A percentile compares a stretch with the other conserved stretches of the same genome.
phyloP scores from a whole-genome alignment of 2,888 invertebrate species.

The Agrotis puta region DNA sequence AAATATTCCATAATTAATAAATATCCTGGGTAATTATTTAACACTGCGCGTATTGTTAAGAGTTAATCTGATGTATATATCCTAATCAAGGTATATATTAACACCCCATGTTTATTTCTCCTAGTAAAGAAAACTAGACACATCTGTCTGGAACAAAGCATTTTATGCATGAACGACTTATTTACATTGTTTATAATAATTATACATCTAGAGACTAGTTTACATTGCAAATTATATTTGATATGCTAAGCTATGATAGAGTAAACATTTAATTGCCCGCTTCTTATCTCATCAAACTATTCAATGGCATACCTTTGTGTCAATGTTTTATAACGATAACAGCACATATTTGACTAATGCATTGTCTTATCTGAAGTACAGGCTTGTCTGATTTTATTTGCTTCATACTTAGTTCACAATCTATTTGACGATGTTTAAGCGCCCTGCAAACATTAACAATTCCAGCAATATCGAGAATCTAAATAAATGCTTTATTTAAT shows the following conservation, averaged over 20 bases:
- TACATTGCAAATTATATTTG: slow-evolving; percentile 28
- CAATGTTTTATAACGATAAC: slow-evolving; percentile 50
- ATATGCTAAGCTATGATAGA: slow-evolving; percentile 13
- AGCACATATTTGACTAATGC: slow-evolving; percentile 50
- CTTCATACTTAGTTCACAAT: slow-evolving; percentile 41
- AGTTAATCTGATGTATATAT: slow-evolving; percentile 5
- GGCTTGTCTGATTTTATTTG: slow-evolving; percentile 46
- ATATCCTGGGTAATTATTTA: background rate
- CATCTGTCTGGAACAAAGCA: slow-evolving; percentile 21
- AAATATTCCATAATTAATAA: background rate
- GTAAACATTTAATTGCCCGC: slow-evolving; percentile 15
- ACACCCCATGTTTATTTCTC: background rate
- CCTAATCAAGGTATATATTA: background rate
- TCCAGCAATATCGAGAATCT: slow-evolving; percentile 38
- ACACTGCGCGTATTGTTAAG: slow-evolving; percentile 3
- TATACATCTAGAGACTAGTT: slow-evolving; percentile 15
- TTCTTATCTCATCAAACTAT: slow-evolving; percentile 35
- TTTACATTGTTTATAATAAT: slow-evolving; percentile 15
- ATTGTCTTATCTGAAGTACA: slow-evolving; percentile 47
- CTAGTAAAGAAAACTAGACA: background rate
- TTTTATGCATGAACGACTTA: slow-evolving; percentile 10
- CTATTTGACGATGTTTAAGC: slow-evolving; percentile 33
- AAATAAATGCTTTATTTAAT: slow-evolving; percentile 29
- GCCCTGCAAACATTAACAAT: slow-evolving; percentile 48
- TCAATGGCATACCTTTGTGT: slow-evolving; percentile 50